These are phyloP conservation scores for Stictocephala bisonia DNA, from an alignment of 2,888 invertebrate genomes.

Conservation along the genomic window DNA sequence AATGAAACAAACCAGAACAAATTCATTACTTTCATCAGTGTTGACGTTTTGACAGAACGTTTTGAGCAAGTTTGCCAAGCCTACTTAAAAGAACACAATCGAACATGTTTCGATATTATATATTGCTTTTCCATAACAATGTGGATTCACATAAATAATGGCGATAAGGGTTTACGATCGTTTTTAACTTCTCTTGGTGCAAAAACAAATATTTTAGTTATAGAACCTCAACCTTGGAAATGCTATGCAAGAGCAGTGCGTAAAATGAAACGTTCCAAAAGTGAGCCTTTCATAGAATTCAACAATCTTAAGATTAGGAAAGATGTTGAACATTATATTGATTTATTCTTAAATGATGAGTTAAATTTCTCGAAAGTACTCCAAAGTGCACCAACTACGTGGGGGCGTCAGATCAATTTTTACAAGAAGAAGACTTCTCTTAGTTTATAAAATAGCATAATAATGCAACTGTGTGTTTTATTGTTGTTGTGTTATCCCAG, in stretches of 20 bases:
- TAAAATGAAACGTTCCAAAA: slow-evolving; percentile 65
- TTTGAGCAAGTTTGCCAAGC: slow-evolving; percentile 62
- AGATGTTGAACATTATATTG: slow-evolving; percentile 73
- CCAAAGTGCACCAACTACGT: slow-evolving; percentile 72
- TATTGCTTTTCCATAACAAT: slow-evolving; percentile 89
- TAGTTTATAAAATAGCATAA: too few species aligned
- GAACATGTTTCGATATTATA: slow-evolving; percentile 72
- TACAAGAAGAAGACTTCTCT: slow-evolving; percentile 37
- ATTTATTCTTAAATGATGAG: slow-evolving; percentile 66
- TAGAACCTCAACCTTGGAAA: slow-evolving; percentile 90
- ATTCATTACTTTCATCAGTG: slow-evolving; percentile 69
- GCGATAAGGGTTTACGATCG: slow-evolving; percentile 75
- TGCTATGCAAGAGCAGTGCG: slow-evolving; percentile 83
- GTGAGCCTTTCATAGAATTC: slow-evolving; percentile 62
- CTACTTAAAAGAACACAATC: slow-evolving; percentile 57
- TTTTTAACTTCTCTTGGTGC: slow-evolving; percentile 72
- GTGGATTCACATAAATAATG: slow-evolving; percentile 91
- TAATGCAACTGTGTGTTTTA: too few species aligned
- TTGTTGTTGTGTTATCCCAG: too few species aligned
- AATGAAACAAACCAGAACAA: slow-evolving; percentile 66
- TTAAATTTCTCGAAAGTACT: slow-evolving; percentile 68
- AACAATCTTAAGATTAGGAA: slow-evolving; percentile 71
- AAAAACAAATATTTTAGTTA: slow-evolving; percentile 70
- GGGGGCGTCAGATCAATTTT: slow-evolving; percentile 73
- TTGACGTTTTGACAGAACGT: slow-evolving; percentile 73